A percentile compares a stretch with the other conserved stretches of the same genome.
Conservation (phyloP, 2,113 vertebrate species). For the Notothenia rossii region DNA sequence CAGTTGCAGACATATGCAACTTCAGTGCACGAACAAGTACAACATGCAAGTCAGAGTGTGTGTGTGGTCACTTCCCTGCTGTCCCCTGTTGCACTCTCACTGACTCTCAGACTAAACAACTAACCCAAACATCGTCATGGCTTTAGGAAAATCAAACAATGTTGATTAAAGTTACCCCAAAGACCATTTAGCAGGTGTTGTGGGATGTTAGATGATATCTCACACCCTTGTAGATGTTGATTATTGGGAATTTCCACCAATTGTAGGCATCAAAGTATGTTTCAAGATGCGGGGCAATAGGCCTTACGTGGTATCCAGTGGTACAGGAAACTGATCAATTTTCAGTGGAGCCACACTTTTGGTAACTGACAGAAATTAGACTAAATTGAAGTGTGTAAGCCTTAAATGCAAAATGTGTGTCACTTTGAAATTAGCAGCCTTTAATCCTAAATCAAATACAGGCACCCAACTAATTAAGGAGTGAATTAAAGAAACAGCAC, state of each 20-base stretch:
- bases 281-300: neutral
- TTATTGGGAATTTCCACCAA: neutral
- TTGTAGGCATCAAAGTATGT: neutral
- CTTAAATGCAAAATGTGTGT: neutral
- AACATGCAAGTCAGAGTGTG: too few relatives aligned
- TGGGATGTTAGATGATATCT: neutral
- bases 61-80: too few relatives aligned
- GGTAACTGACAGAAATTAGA: neutral
- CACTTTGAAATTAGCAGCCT: conserved; percentile 14
- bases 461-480: neutral
- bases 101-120: too few relatives aligned
- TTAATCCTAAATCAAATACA: conserved; percentile 18
- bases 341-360: neutral
- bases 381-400: neutral
- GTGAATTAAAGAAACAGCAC: neutral
- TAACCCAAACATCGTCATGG: too few relatives aligned
- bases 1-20: too few relatives aligned
- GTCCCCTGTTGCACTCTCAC: too few relatives aligned
- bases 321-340: neutral
- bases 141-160: too few relatives aligned
- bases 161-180: too few relatives aligned
- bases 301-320: too few relatives aligned
- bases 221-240: neutral
- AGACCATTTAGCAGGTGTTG: neutral
- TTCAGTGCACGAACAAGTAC: too few relatives aligned